These are phyloP conservation scores for Nycticorax nycticorax DNA, from an alignment of 2,113 vertebrate species.

Conservation along the genomic window DNA sequence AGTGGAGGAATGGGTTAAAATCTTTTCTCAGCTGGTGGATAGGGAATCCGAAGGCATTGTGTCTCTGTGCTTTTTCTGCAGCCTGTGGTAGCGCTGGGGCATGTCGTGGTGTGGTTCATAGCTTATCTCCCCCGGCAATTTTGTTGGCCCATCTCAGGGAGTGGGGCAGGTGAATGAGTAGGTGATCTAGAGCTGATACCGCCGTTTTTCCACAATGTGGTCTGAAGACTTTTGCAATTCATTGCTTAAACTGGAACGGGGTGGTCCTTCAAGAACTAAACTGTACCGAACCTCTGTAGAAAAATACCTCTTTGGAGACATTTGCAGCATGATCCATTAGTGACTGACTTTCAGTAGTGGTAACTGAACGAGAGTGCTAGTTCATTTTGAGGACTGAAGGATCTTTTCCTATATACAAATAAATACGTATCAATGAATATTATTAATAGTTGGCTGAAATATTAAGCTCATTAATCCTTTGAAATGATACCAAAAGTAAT, in stretches of 20 bases:
- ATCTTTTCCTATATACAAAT: neutral
- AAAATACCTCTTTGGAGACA: neutral
- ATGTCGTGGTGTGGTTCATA: fast-evolving
- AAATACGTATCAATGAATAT: neutral
- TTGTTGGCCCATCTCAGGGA: neutral
- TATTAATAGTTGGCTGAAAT: neutral
- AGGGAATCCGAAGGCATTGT: neutral
- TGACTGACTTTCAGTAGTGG: neutral
- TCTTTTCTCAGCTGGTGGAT: neutral
- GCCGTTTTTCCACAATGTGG: neutral
- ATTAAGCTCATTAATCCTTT: neutral
- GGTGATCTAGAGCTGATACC: neutral
- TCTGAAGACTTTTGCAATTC: neutral
- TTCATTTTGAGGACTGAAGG: neutral
- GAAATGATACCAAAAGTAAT: neutral
- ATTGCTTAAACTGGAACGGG: neutral
- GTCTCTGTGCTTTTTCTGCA: neutral
- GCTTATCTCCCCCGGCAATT: neutral
- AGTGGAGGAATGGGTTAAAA: neutral
- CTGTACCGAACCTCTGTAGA: neutral
- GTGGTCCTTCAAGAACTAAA: neutral
- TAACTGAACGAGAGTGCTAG: neutral
- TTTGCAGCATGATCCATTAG: neutral
- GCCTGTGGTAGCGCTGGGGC: neutral
- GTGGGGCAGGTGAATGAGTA: neutral